Base-by-base conservation (phyloP, 2,888 invertebrate genomes). In the Gnatocerus cornutus region DNA sequence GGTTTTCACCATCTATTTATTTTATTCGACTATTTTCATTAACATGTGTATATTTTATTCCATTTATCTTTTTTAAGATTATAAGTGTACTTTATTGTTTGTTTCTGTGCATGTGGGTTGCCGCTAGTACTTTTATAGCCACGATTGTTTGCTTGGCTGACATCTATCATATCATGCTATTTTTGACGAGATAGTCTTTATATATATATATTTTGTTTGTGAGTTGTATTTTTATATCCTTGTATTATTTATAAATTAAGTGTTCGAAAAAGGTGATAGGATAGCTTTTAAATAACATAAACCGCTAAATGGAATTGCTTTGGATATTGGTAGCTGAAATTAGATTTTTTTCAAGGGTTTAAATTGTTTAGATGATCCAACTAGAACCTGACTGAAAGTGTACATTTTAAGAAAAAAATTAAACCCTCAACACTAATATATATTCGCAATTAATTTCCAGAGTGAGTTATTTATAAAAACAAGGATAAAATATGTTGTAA, bases 231-330 rank as follows among this genome's bases (percentile, higher is more conserved):
- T 67, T 66, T 61, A 53, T 70, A 66, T 69, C 52, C 50, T 65
- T 69, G 55, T 68, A 68, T 68, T 21, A 43, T 27, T 43, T 68
- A 63, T 68, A 30, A 53, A 61, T 53, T 65, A 59, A 52, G 55
- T 58, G 63, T 58, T 69, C 46, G 61, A 56, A 55, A 48, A 53
- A 12, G 70, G 70, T 70, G 70, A 70, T 70, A 56, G 66, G 70
- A 59, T 61, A 46, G 66, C 66, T 66, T 62, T 62, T 30, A 62
- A 63, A 52, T 37, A 62, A 56, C 9, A 14, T 16, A 52, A 63
- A 48, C 3, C 21, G 58, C 41, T 58, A 39, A 46, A 37, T 55
- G 64, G 64, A 55, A 33, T 64, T 50, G 55, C 58, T 69, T 62
- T 39, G 29, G 29, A 21, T 21, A 41, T 37, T 52, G 52, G 59